These are phyloP conservation scores for Dynastes grantii DNA, from an alignment of 2,888 invertebrate genomes.

Conservation along the genomic window DNA sequence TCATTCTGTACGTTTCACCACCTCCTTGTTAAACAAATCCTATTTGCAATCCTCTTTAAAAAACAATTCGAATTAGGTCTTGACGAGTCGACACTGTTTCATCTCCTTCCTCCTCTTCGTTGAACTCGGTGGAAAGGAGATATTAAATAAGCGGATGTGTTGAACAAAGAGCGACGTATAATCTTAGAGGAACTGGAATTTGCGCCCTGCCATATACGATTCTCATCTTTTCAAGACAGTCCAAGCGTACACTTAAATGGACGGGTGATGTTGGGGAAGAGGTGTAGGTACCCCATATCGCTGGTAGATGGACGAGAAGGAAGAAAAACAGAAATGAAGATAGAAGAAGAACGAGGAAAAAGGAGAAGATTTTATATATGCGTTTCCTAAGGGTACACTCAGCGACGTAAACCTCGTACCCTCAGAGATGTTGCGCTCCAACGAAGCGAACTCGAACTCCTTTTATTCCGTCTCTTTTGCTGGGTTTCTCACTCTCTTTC, in stretches of 20 bases:
- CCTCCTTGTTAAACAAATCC: not conserved
- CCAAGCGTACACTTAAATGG: conserved; percentile 68
- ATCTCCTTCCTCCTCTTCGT: conserved; percentile 59
- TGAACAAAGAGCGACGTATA: conserved; percentile 63
- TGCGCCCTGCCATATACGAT: conserved; percentile 62
- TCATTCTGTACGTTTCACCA: not conserved
- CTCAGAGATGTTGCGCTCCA: conserved; percentile 63
- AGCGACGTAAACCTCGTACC: conserved; percentile 61
- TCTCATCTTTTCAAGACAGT: conserved; percentile 70
- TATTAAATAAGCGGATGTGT: conserved; percentile 56
- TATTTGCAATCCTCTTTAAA: not conserved
- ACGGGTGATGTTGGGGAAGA: conserved; percentile 51
- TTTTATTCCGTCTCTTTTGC: too few relatives aligned
- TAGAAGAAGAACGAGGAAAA: conserved; percentile 58
- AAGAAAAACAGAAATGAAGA: conserved; percentile 27
- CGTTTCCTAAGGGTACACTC: conserved; percentile 69
- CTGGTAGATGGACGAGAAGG: conserved; percentile 47
- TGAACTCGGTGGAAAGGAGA: conserved; percentile 49
- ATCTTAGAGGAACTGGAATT: conserved; percentile 70
- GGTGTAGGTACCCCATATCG: conserved; percentile 58
- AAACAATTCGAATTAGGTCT: too few relatives aligned
- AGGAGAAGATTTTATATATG: conserved; percentile 61
- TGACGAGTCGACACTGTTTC: too few relatives aligned
- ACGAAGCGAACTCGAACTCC: conserved; percentile 56
- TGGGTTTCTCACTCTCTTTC: not conserved